phyloP scores from a whole-genome alignment of 2,888 invertebrate species.

The Eupithecia tripunctaria region DNA sequence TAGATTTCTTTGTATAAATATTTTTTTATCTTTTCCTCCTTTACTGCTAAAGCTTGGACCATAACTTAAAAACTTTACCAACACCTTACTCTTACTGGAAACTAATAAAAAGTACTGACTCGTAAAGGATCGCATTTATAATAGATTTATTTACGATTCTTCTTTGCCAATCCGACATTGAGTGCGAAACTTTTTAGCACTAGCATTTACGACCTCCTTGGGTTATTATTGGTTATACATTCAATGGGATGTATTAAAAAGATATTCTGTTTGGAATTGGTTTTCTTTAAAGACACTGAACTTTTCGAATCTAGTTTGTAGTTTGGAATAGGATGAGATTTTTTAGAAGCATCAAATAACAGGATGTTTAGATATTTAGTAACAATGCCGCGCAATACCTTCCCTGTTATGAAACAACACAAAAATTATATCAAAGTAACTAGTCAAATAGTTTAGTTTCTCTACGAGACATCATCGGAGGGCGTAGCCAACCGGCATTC shows the following conservation, averaged over 20 bases:
- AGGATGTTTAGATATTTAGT: too few species aligned
- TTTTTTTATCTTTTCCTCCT: neutral
- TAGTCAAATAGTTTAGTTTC: too few species aligned
- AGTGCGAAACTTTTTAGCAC: slow-evolving; percentile 68
- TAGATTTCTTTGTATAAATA: neutral
- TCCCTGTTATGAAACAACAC: too few species aligned
- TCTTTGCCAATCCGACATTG: slow-evolving; percentile 51
- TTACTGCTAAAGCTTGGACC: neutral
- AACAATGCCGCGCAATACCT: too few species aligned
- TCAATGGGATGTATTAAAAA: slow-evolving; percentile 52
- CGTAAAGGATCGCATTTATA: slow-evolving; percentile 46
- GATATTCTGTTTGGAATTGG: slow-evolving; percentile 40
- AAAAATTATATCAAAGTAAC: too few species aligned
- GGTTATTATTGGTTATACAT: slow-evolving; percentile 59
- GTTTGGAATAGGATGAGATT: neutral
- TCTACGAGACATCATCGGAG: too few species aligned
- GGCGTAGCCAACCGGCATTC: too few species aligned
- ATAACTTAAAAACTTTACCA: slow-evolving; percentile 17
- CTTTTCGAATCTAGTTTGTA: neutral
- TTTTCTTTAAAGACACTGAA: slow-evolving; percentile 37
- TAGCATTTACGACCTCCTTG: slow-evolving; percentile 57
- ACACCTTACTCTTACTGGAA: slow-evolving; percentile 31
- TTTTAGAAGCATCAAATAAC: too few species aligned
- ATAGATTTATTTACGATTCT: slow-evolving; percentile 61
- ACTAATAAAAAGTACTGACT: slow-evolving; percentile 34